Conservation (phyloP, 64 coral and sea anemone genomes). For the Montipora efflorescens region DNA sequence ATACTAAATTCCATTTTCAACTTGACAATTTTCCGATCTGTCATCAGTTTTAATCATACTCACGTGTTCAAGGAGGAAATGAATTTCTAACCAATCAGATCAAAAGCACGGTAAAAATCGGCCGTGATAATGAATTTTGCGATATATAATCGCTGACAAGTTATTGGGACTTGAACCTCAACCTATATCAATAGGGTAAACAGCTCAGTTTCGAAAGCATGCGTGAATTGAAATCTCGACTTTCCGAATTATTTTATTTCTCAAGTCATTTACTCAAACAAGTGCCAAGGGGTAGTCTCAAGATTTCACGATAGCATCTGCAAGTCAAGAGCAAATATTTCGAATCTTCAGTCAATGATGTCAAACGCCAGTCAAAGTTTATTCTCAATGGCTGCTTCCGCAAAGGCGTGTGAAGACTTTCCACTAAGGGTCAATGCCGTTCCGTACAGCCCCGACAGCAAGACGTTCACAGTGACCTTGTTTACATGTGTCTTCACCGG, state of each 20-base stretch:
- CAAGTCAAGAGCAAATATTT: background rate
- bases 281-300: background rate
- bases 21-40: background rate
- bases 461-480: conserved; percentile 33
- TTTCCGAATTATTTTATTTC: background rate
- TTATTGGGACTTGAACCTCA: background rate
- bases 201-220: background rate
- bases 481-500: conserved; percentile 78
- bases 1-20: background rate
- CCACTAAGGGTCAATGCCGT: conserved; percentile 70
- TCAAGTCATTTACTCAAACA: background rate
- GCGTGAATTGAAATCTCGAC: background rate
- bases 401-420: conserved; percentile 21
- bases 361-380: background rate
- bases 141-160: background rate
- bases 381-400: background rate
- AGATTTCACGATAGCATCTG: too few species aligned
- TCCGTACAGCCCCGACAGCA: conserved; percentile 31
- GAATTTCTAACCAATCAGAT: conserved; percentile 18
- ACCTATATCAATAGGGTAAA: background rate
- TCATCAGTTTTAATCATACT: background rate
- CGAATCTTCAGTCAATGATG: background rate
- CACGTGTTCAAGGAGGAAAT: background rate
- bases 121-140: too few species aligned
- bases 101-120: too few species aligned